Conservation (phyloP, 64 coral and sea anemone species). For the Montipora efflorescens region DNA sequence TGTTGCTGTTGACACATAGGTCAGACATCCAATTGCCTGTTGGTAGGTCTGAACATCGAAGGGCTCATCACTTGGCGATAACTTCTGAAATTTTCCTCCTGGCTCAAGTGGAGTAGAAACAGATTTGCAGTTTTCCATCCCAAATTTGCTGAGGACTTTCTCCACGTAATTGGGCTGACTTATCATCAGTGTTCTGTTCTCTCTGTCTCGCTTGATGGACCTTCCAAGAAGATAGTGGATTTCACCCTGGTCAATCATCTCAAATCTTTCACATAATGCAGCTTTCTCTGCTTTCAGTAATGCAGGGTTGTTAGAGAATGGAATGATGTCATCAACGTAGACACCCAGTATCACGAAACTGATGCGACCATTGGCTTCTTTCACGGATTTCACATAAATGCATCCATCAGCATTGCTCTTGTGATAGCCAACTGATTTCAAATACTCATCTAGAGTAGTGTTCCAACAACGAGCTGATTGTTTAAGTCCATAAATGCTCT, state of each 20-base stretch:
- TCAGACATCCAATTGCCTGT: not conserved
- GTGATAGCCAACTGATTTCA: slow-evolving; percentile 45
- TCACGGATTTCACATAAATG: slow-evolving; percentile 64
- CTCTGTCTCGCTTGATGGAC: slow-evolving; percentile 60
- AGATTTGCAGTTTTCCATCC: slow-evolving; percentile 57
- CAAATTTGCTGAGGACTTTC: slow-evolving; percentile 42
- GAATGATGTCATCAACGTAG: slow-evolving; percentile 74
- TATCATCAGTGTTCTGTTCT: slow-evolving; percentile 12
- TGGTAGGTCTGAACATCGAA: not conserved
- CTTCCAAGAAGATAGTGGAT: not conserved
- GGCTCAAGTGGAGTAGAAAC: slow-evolving; percentile 27
- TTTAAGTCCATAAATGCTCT: slow-evolving; percentile 73
- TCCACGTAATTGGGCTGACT: slow-evolving; percentile 28
- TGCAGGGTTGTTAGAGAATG: slow-evolving; percentile 56
- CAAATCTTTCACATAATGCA: slow-evolving; percentile 17
- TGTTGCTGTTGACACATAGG: slow-evolving; percentile 55
- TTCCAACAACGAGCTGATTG: slow-evolving; percentile 74
- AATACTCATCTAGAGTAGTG: slow-evolving; percentile 18
- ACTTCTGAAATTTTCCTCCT: not conserved
- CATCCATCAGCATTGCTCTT: slow-evolving; percentile 73
- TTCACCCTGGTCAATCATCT: slow-evolving; percentile 22
- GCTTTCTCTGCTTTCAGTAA: slow-evolving; percentile 67
- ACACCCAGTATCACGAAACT: slow-evolving; percentile 70
- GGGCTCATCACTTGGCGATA: not conserved
- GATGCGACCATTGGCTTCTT: slow-evolving; percentile 58